Evolutionary conservation across 2,113 vertebrate genomes (phyloP).

Genomic region (Gasterosteus nipponicus): DNA sequence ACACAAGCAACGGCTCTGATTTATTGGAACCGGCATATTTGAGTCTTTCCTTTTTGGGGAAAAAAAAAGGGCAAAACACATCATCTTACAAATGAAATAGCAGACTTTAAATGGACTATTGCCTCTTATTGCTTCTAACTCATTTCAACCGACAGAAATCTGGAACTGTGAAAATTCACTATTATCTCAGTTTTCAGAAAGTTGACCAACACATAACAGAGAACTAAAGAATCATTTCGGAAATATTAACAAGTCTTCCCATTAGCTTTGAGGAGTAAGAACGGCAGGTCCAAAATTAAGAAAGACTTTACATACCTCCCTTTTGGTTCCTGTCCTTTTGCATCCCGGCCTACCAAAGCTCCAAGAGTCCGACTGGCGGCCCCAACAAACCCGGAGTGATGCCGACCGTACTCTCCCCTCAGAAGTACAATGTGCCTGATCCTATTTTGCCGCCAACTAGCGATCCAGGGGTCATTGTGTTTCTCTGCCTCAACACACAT

Average conservation of each 20-base stretch:
- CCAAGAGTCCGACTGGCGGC: not conserved
- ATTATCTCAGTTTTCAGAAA: too few relatives aligned
- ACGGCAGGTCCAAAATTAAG: not conserved
- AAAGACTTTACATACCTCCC: not conserved
- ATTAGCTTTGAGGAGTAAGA: not conserved
- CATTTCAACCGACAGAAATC: too few relatives aligned
- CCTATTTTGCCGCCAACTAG: constrained; percentile 22
- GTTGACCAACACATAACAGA: too few relatives aligned
- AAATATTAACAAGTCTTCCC: not conserved
- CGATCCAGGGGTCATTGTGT: constrained; percentile 59
- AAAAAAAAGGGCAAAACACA: too few relatives aligned
- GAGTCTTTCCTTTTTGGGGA: too few relatives aligned
- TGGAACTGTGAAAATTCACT: too few relatives aligned
- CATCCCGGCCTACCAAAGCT: not conserved
- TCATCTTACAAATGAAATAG: not conserved
- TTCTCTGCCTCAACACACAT: constrained; percentile 53
- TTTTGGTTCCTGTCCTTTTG: not conserved
- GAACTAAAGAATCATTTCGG: too few relatives aligned
- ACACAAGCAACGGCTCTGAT: too few relatives aligned
- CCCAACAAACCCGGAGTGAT: not conserved
- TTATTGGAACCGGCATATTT: too few relatives aligned
- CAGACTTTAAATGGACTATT: not conserved
- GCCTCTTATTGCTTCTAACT: too few relatives aligned
- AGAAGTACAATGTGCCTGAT: constrained; percentile 39
- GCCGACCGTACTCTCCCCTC: constrained; percentile 12